Evolutionary conservation across 1,140 invertebrate genomes (phyloP), one percentile per base, ranked within the genome.

Genomic region (Zophobas morio): DNA sequence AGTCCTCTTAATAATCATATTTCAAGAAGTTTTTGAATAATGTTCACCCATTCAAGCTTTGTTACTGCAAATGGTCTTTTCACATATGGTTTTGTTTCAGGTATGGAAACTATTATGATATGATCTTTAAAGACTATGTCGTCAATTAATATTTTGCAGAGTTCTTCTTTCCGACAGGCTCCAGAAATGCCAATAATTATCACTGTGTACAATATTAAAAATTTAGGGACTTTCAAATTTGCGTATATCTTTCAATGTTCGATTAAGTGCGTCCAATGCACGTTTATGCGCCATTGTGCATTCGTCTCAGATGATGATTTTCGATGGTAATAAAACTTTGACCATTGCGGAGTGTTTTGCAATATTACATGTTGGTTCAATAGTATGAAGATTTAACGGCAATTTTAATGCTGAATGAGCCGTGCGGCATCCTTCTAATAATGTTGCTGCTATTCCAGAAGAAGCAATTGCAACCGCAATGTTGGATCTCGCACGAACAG

Each of bases 401-500:
- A 86, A 75, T 76, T 86, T 86, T 57, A 86, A 83, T 79, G 77
- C 77, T 76, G 84, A 84, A 82, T 86, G 85, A 57, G 83, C 83
- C 70, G 84, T 86, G 81, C 80, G 72, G n/a, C 86, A 88, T 77
- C 85, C 86, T 47, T 82, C 78, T 34, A 89, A 57, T 63, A 88
- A 82, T 73, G 85, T 87, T 49, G 87, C 85, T 36, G 87, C 87
- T 76, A 89, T 88, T 42, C 87, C 87, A 35, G 84, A 86, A n/a
- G 85, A 88, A 42, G 87, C 78, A 63, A 80, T 79, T 78, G 66
- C 78, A 56, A 79, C 75, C 36, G 56, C 86, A 70, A 80, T 87
- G 81, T 77, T 82, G 63, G 5, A 87, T 81, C 79, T 3, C 51
- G 76, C 71, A 78, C 82, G 36, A 70, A 83, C 57, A 70, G 32